These are phyloP conservation scores for Ginglymostoma cirratum DNA, from an alignment of 2,113 vertebrate genomes.

Conservation along the genomic window DNA sequence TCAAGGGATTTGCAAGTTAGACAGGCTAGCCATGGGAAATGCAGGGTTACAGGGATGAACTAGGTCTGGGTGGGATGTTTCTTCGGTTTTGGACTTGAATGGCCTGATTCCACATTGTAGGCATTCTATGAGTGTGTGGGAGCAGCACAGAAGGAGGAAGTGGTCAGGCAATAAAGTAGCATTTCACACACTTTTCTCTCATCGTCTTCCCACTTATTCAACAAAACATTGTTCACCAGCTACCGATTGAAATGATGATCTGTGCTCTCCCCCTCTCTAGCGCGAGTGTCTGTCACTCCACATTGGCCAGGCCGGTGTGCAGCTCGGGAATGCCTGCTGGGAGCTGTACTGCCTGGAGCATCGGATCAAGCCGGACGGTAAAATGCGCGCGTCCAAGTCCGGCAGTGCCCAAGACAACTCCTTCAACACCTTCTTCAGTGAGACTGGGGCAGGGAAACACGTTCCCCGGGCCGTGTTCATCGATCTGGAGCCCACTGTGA, in stretches of 20 bases:
- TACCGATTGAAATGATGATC: not conserved
- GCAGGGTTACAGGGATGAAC: no score
- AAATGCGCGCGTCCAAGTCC: constrained; percentile 47
- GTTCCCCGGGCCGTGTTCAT: constrained; percentile 66
- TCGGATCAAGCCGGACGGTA: constrained; percentile 61
- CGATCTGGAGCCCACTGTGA: constrained; percentile 62
- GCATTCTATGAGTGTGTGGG: no score
- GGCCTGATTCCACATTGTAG: no score
- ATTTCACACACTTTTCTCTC: no score
- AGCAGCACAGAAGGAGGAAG: no score
- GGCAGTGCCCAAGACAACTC: constrained; percentile 55
- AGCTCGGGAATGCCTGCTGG: not conserved
- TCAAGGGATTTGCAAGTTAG: no score
- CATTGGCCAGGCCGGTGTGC: constrained; percentile 55
- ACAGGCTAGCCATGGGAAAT: no score
- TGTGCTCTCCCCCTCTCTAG: constrained; percentile 45
- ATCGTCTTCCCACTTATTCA: no score
- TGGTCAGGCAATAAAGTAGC: no score
- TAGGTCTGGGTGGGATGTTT: no score
- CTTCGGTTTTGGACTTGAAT: no score
- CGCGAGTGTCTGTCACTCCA: constrained; percentile 81
- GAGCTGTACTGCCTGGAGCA: constrained; percentile 49
- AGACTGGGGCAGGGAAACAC: constrained; percentile 59
- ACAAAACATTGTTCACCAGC: no score
- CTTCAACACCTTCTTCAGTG: constrained; percentile 65